phyloP scores from a whole-genome alignment of 64 coral and sea anemone genomes.

The Stichodactyla helianthus region DNA sequence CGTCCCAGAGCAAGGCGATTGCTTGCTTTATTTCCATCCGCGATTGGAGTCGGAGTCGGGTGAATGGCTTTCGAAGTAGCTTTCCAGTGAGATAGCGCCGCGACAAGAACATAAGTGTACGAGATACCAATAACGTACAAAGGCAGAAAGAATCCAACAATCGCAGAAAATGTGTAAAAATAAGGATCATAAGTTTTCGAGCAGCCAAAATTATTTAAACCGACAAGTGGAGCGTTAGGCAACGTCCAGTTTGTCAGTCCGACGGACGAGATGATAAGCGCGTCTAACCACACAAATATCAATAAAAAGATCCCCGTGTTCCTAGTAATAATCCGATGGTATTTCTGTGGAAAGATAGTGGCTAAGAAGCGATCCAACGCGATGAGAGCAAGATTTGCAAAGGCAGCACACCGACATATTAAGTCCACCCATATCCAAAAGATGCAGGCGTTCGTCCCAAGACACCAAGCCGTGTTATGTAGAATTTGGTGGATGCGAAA shows the following conservation, averaged over 20 bases:
- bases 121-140: slow-evolving; percentile 30
- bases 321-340: slow-evolving; percentile 36
- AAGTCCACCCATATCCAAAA: slow-evolving; percentile 51
- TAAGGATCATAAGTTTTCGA: slow-evolving; percentile 22
- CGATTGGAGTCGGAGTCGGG: slow-evolving; percentile 30
- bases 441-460: slow-evolving; percentile 10
- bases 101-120: slow-evolving; percentile 47
- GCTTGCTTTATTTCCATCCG: slow-evolving; percentile 12
- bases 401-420: slow-evolving; percentile 42
- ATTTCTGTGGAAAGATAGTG: slow-evolving; percentile 48
- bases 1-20: slow-evolving; percentile 27
- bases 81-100: slow-evolving; percentile 37
- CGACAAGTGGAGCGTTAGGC: slow-evolving; percentile 2
- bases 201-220: slow-evolving; percentile 34
- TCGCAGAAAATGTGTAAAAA: slow-evolving; percentile 31
- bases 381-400: slow-evolving; percentile 58
- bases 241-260: slow-evolving; percentile 55
- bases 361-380: slow-evolving; percentile 68
- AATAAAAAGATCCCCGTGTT: background rate
- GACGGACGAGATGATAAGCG: slow-evolving; percentile 24
- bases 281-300: slow-evolving; percentile 59
- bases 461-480: slow-evolving; percentile 65
- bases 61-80: background rate
- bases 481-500: slow-evolving; percentile 56
- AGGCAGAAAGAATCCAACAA: slow-evolving; percentile 50